phyloP scores from a whole-genome alignment of 2,888 invertebrate genomes.

The Drosophila infuscata region DNA sequence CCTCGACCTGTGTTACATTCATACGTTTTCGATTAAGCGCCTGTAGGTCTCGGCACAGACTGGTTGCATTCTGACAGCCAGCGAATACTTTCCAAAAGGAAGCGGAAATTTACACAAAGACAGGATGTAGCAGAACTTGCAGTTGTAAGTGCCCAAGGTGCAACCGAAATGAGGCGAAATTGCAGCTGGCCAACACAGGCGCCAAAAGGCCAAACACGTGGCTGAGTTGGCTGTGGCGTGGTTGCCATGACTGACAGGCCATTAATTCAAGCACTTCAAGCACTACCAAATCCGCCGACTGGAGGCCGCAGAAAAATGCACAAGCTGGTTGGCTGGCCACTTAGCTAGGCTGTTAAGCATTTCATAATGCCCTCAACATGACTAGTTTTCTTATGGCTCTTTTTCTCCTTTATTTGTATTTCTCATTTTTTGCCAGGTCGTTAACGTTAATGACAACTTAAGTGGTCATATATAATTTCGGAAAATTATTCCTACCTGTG shows the following conservation, averaged over 20 bases:
- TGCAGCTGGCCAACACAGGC: slow-evolving; percentile 51
- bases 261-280: slow-evolving; percentile 69
- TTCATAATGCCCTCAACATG: slow-evolving; percentile 72
- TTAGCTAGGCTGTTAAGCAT: slow-evolving; percentile 70
- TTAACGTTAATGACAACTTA: slow-evolving; percentile 78
- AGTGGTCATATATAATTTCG: slow-evolving; percentile 79
- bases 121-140: slow-evolving; percentile 73
- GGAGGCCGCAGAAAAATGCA: slow-evolving; percentile 49
- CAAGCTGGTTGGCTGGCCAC: slow-evolving; percentile 51
- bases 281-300: slow-evolving; percentile 45
- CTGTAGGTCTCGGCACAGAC: slow-evolving; percentile 27
- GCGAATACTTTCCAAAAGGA: slow-evolving; percentile 56
- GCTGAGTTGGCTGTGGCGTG: slow-evolving; percentile 19
- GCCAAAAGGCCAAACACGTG: slow-evolving; percentile 59
- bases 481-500: slow-evolving; percentile 69
- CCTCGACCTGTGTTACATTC: slow-evolving; percentile 60
- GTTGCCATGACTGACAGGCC: slow-evolving; percentile 74
- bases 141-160: slow-evolving; percentile 59
- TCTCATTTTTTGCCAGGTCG: slow-evolving; percentile 53
- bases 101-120: slow-evolving; percentile 79
- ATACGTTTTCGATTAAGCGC: slow-evolving; percentile 78
- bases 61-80: slow-evolving; percentile 44
- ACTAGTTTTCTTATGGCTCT: slow-evolving; percentile 14
- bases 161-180: slow-evolving; percentile 69
- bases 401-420: not conserved